Evolutionary conservation across 2,888 invertebrate species (phyloP), one percentile per base, ranked within the genome.

Genomic region (Lissocephala sabroskyi): DNA sequence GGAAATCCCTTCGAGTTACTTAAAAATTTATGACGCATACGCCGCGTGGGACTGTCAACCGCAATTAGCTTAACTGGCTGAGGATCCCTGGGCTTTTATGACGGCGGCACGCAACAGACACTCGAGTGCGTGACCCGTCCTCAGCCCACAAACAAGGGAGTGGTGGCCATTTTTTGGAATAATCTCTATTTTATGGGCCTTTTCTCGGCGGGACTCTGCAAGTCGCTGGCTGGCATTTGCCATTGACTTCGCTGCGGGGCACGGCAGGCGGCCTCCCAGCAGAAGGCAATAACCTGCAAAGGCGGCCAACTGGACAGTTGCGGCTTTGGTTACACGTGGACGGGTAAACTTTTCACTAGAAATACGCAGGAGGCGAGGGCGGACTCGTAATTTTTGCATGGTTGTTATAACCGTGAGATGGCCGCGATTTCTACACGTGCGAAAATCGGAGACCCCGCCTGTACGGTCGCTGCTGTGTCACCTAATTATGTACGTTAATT

Each of bases 401-500:
- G 23, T 23, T n/a, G n/a, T n/a, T 23, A 23, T 23, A 7, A 23
- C 48, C 35, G 14, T 14, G 19, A 28, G 13, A 26, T 40, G 28
- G 17, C n/a, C n/a, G n/a, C n/a, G n/a, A n/a, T n/a, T n/a, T 46
- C 33, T 41, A 19, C 39, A 30, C 36, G 43, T 19, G 30, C 14
- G 41, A 44, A 30, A 36, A 39, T 49, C 43, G 40, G 29, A 42
- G 36, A 7, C 46, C 29, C 50, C 26, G 17, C 30, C 6, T 32
- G 26, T 30, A 30, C 11, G 14, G 29, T 9, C 23, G 23, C 23
- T 23, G 23, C 23, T 59, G 45, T 64, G 74, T 76, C 79, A 65
- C 77, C 68, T 74, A 76, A 73, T 78, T 79, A 68, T 73, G 62
- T 73, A 65, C 74, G 79, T 65, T 78, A 76, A 61, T 76, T 76